Evolutionary conservation across 1,140 invertebrate species (phyloP).

Genomic region (Tetramorium parvispinum): DNA sequence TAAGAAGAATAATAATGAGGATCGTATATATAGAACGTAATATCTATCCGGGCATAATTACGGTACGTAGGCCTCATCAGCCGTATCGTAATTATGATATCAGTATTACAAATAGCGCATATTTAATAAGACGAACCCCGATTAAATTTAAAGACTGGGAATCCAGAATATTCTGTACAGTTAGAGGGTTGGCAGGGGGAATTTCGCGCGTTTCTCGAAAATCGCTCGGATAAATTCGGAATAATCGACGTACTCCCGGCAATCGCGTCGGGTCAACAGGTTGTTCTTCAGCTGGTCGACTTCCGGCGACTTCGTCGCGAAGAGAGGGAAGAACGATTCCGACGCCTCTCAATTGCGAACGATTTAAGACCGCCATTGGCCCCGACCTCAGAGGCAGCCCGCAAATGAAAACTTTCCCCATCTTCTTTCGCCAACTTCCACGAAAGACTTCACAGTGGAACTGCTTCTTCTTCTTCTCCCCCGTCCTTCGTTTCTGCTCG

Average conservation of each 20-base stretch:
- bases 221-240: not conserved
- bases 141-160: constrained; percentile 21
- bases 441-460: constrained; percentile 60
- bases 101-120: constrained; percentile 41
- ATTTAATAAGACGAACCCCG: not conserved
- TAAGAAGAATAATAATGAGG: constrained; percentile 61
- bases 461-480: constrained; percentile 29
- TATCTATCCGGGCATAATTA: constrained; percentile 55
- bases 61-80: constrained; percentile 17
- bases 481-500: constrained; percentile 59
- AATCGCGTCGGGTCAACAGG: constrained; percentile 64
- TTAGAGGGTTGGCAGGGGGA: no score
- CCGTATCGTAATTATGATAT: constrained; percentile 53
- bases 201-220: constrained; percentile 3
- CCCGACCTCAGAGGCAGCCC: constrained; percentile 64
- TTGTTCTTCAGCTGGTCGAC: constrained; percentile 66
- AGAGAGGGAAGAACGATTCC: constrained; percentile 48
- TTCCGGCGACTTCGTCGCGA: constrained; percentile 65
- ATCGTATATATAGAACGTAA: constrained; percentile 44
- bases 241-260: not conserved
- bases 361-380: constrained; percentile 72
- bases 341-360: constrained; percentile 72
- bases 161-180: not conserved
- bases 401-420: constrained; percentile 77
- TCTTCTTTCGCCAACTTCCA: constrained; percentile 66